Evolutionary conservation across 92 coral and sea anemone species (phyloP).

Genomic region (Porites lobata): DNA sequence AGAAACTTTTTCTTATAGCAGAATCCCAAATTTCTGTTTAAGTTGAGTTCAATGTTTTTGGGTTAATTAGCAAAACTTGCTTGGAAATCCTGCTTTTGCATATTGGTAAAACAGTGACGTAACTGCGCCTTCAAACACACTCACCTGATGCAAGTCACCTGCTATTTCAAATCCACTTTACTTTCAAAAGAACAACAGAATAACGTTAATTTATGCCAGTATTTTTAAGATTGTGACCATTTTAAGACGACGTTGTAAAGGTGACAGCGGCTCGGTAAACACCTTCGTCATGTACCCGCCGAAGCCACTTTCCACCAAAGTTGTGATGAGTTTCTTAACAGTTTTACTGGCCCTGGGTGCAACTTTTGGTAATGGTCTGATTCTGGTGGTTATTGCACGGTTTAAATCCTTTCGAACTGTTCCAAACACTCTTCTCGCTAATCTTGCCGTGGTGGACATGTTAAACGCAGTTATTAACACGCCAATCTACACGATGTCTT

Average conservation of each 20-base stretch:
- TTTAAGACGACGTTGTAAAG: not conserved
- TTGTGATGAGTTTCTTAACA: not conserved
- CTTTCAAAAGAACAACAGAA: too few relatives aligned
- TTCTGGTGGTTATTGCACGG: not conserved
- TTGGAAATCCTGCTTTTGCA: too few relatives aligned
- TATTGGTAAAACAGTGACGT: too few relatives aligned
- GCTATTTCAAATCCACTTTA: too few relatives aligned
- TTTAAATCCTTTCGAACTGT: slow-evolving; percentile 2
- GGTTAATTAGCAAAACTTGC: too few relatives aligned
- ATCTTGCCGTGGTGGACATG: not conserved
- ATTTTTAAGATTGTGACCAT: too few relatives aligned
- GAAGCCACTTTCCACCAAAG: not conserved
- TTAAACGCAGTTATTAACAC: not conserved
- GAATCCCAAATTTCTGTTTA: too few relatives aligned
- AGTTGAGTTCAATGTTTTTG: too few relatives aligned
- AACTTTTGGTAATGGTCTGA: not conserved
- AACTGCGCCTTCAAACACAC: too few relatives aligned
- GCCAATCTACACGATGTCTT: not conserved
- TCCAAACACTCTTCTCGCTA: not conserved
- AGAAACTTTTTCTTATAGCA: too few relatives aligned
- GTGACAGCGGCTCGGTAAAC: not conserved
- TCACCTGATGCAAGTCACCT: too few relatives aligned
- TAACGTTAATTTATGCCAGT: too few relatives aligned
- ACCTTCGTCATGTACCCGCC: not conserved
- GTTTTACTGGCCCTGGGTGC: not conserved